These are phyloP conservation scores for Tetragnatha versicolor DNA, from an alignment of 1,140 invertebrate species.

Conservation along the genomic window DNA sequence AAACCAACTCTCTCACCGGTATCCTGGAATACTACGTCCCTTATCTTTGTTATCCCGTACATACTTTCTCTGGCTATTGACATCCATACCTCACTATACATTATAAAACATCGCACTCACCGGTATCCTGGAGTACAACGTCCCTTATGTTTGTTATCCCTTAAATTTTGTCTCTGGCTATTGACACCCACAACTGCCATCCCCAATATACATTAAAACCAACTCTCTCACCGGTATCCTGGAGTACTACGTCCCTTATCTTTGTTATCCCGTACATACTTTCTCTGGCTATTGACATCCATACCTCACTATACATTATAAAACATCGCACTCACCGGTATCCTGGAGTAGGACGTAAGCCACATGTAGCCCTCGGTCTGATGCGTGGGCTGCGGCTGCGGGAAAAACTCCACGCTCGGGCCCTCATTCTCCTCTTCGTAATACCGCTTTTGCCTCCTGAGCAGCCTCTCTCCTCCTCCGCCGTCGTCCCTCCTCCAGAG, in stretches of 20 bases:
- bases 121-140: slow-evolving; percentile 61
- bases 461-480: background rate
- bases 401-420: slow-evolving; percentile 56
- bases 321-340: slow-evolving; percentile 58
- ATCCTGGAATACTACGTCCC: too few species aligned
- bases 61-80: too few species aligned
- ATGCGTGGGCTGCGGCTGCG: slow-evolving; percentile 53
- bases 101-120: slow-evolving; percentile 58
- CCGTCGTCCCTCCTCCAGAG: background rate
- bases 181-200: background rate
- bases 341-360: slow-evolving; percentile 61
- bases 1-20: too few species aligned
- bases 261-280: too few species aligned
- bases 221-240: background rate
- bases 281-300: too few species aligned
- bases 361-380: slow-evolving; percentile 57
- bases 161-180: too few species aligned
- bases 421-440: slow-evolving; percentile 3
- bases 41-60: too few species aligned
- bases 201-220: background rate
- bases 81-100: too few species aligned
- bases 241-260: background rate
- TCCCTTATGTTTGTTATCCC: slow-evolving; percentile 2
- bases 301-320: background rate
- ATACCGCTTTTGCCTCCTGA: background rate